Evolutionary conservation across 2,888 invertebrate genomes (phyloP), one percentile per base, ranked within the genome.

Genomic region (Xestia sexstrigata): DNA sequence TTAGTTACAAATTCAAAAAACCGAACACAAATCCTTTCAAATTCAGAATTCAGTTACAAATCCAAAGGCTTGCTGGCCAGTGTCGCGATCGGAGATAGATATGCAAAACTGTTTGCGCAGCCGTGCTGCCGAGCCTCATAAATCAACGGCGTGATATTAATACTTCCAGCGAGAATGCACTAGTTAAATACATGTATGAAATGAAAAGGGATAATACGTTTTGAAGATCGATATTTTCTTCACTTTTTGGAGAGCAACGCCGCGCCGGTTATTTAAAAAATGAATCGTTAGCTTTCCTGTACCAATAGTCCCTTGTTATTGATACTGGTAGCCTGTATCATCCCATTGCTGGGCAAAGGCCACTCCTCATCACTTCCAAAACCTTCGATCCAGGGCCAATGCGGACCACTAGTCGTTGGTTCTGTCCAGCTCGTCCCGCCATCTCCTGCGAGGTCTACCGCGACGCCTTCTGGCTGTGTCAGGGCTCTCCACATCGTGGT

Each of bases 61-160:
- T 85, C 52, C 74, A 76, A 87, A 75, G 82, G 83, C 85, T 87
- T 70, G 84, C 82, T 74, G 26, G 74, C 49, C 73, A 81, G 79
- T 79, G 84, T 79, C 79, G 76, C 72, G 87, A 88, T 88, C 67
- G 60, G 26, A 80, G 87, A 89, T 88, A 90, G 90, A 90, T 90
- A 90, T 89, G 90, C 90, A 90, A 89, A 87, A 88, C 83, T 87
- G 86, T 88, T 87, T 85, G 88, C 87, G 81, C 82, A 78, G 70
- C 77, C 72, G 66, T 42, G 65, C 75, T 77, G 70, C 77, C 72
- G 65, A 52, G 68, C 75, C 77, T 76, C 86, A 70, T 90, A 88
- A 85, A 87, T 90, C 90, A 89, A 81, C 76, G 69, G 74, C 75
- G 72, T 85, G 88, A 88, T 88, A 88, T 90, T 86, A 88, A 84